Base-by-base conservation (phyloP, 1,140 invertebrate species). In the Heliconius congener region DNA sequence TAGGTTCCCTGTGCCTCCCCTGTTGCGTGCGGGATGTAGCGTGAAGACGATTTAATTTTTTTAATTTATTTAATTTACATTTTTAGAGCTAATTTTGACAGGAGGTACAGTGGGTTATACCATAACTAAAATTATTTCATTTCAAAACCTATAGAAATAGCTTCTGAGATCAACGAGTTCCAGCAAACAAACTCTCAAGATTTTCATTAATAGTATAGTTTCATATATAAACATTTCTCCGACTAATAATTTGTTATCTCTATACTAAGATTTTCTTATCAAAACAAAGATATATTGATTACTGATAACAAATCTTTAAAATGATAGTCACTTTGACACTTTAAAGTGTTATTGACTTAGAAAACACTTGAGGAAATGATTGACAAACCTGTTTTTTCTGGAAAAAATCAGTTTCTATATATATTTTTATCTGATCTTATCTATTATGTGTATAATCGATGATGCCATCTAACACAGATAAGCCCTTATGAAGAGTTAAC, bases 311-410 rank as follows among this genome's bases (percentile, higher is more conserved):
- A 23, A 60, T 27, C 19, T 66, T 30, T 30, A 66, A 66, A 66
- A 1, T 16, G 13, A 66, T 23, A 57, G 8, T 23, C 60, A 66
- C 23, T 66, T 66, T 30, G 60, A 66, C 60, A 66, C 23, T 66
- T 66, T 30, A 52, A 52, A 30, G 60, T 66, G 60, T 66, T 16
- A 66, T 66, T 16, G 60, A 66, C 9, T 66, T 30, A 0, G 11
- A 66, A 66, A 66, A 11, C 1, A 66, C 11, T 66, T 30, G 60
- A 30, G 27, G 30, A 66, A 66, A 4, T 66, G 60, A 66, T 66
- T 66, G 60, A 66, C 60, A 30, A 66, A 66, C 60, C 13, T 18
- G 60, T 66, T 66, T 66, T 66, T 66, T 30, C 60, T 66, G 60
- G 60, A 66, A 66, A 66, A 66, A 66, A 57, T 18, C 27, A 66